Base-by-base conservation (phyloP, 2,888 invertebrate genomes). In the Lysandra coridon region DNA sequence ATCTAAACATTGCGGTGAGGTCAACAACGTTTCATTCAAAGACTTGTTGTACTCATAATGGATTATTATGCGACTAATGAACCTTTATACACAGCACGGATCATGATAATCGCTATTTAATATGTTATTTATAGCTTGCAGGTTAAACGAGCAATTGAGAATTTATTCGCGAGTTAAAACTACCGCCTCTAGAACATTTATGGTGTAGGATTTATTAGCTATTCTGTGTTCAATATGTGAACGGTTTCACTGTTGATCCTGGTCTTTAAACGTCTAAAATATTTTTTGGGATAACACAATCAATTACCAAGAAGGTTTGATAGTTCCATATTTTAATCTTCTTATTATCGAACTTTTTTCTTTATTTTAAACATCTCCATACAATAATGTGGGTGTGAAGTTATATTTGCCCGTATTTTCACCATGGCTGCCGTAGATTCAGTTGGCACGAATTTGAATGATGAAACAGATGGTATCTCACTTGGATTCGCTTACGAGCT, bases 11-110 rank as follows among this genome's bases (percentile, higher is more conserved):
- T 30, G 75, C 75, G 75, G 49, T 75, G 75, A 75, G 75, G 75
- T 75, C 49, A 75, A 75, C 75, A 23, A 44, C 49, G 75, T 49
- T 75, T 75, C 75, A 75, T 75, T 75, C 88, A 89, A 89, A 87
- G 87, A 86, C 85, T 85, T 85, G 82, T 88, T 87, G 85, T 87
- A 86, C 86, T 88, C 85, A 84, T 83, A 83, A 83, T 78, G 81
- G 78, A 84, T 84, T 88, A 89, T 89, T 88, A 89, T 89, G 86
- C 88, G 89, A 90, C 88, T 91, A 89, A 88, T 90, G 88, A 90
- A 89, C 89, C 85, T 86, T 83, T 84, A 49, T 44, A 44, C n/a
- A 44, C 17, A 23, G 49, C 30, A 49, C 49, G 49, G 49, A 75
- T 44, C 75, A 23, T 49, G 23, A 49, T 69, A 69, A 69, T 69